Evolutionary conservation across 2,113 vertebrate genomes (phyloP).

Genomic region (Chaetops frenatus): DNA sequence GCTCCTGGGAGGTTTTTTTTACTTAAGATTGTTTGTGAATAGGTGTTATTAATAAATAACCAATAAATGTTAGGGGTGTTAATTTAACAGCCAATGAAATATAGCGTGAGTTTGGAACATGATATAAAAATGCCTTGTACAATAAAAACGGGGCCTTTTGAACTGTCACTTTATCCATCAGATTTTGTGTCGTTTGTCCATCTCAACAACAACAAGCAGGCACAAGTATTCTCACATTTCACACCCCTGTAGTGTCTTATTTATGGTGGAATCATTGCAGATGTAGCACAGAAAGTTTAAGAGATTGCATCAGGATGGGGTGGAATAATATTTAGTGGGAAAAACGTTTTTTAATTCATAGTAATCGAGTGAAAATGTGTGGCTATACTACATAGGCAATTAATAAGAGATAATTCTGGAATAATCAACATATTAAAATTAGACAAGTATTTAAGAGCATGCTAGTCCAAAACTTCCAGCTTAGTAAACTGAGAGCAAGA

Average conservation of each 20-base stretch:
- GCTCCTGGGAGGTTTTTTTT: too few relatives aligned
- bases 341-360: background rate
- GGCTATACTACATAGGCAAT: background rate
- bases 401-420: background rate
- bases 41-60: too few relatives aligned
- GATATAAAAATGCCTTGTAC: too few relatives aligned
- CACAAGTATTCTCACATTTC: background rate
- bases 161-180: too few relatives aligned
- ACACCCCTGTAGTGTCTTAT: background rate
- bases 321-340: background rate
- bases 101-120: too few relatives aligned
- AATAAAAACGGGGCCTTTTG: too few relatives aligned
- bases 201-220: too few relatives aligned
- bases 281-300: background rate
- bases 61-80: too few relatives aligned
- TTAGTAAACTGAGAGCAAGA: background rate
- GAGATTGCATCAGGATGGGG: fast-evolving
- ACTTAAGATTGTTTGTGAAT: too few relatives aligned
- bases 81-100: too few relatives aligned
- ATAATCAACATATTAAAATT: background rate
- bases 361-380: background rate
- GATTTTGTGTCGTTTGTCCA: too few relatives aligned
- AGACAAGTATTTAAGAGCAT: background rate
- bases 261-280: background rate
- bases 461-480: background rate